Evolutionary conservation across 2,113 vertebrate genomes (phyloP).

Genomic region (Pithys albifrons): DNA sequence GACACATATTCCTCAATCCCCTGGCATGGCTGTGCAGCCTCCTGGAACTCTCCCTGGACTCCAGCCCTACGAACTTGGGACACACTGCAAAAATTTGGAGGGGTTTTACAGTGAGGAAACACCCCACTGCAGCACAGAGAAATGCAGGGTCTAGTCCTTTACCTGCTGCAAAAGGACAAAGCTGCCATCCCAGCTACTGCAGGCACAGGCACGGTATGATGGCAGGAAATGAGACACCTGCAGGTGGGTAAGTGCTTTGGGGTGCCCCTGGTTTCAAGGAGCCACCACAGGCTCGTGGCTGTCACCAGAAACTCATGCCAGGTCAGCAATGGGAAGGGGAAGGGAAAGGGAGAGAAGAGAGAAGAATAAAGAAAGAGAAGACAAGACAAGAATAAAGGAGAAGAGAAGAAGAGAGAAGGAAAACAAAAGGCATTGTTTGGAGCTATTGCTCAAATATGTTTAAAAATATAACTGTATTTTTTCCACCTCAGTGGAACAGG

Average conservation of each 20-base stretch:
- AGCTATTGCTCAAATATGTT: not conserved
- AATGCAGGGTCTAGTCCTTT: not conserved
- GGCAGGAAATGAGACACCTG: not conserved
- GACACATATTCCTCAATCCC: fast-evolving
- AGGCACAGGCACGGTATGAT: fast-evolving
- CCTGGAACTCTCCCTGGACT: not conserved
- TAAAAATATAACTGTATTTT: not conserved
- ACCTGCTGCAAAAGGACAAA: not conserved
- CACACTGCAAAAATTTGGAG: not conserved
- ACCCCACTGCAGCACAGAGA: not conserved
- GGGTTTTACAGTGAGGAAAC: not conserved
- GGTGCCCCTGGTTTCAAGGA: not conserved
- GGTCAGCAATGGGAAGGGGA: not conserved
- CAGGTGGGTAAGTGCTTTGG: not conserved
- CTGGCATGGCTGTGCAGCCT: fast-evolving
- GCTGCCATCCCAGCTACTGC: not conserved
- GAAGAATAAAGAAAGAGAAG: not conserved
- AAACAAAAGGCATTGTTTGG: not conserved
- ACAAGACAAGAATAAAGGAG: too few relatives aligned
- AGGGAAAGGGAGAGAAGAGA: too few relatives aligned
- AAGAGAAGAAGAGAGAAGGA: too few relatives aligned
- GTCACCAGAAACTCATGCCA: not conserved
- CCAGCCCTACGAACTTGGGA: not conserved
- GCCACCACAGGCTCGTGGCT: not conserved
- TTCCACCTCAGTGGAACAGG: not conserved